Conservation (phyloP, 2,888 invertebrate species). For the Rhopalosiphum nymphaeae region DNA sequence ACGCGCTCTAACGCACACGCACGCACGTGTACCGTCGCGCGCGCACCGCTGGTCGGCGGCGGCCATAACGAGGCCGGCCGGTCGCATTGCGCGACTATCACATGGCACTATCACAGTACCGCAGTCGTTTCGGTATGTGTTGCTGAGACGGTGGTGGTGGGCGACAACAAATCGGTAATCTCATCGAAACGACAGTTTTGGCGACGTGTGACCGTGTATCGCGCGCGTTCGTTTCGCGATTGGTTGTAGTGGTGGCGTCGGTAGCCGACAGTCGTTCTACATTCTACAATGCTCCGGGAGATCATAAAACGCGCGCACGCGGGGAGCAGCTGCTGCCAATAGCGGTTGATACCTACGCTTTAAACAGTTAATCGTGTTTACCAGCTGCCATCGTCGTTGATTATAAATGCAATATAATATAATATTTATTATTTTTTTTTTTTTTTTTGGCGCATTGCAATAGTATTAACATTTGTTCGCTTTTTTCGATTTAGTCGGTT, state of each 20-base stretch:
- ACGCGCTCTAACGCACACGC: not conserved
- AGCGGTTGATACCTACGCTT: not conserved
- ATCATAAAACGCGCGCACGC: constrained; percentile 30
- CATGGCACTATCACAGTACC: not conserved
- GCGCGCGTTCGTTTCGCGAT: constrained; percentile 33
- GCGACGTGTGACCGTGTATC: constrained; percentile 15
- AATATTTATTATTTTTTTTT: too few relatives aligned
- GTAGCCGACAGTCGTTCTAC: not conserved
- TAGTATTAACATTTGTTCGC: not conserved
- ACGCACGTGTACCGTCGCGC: not conserved
- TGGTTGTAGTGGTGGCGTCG: constrained; percentile 23
- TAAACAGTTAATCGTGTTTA: constrained; percentile 41
- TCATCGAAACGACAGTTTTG: constrained; percentile 43
- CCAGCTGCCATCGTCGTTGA: constrained; percentile 38
- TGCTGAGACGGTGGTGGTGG: not conserved
- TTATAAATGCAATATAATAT: constrained; percentile 10
- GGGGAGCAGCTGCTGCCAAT: constrained; percentile 43
- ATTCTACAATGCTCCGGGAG: constrained; percentile 44
- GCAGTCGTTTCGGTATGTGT: constrained; percentile 3
- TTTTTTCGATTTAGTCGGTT: not conserved
- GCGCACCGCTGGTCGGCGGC: not conserved
- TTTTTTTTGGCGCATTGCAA: not conserved
- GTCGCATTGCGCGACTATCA: constrained; percentile 53
- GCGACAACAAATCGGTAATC: constrained; percentile 58
- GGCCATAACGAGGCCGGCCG: constrained; percentile 57